phyloP scores from a whole-genome alignment of 2,797 vertebrate species.

The Scarus forsteni region DNA sequence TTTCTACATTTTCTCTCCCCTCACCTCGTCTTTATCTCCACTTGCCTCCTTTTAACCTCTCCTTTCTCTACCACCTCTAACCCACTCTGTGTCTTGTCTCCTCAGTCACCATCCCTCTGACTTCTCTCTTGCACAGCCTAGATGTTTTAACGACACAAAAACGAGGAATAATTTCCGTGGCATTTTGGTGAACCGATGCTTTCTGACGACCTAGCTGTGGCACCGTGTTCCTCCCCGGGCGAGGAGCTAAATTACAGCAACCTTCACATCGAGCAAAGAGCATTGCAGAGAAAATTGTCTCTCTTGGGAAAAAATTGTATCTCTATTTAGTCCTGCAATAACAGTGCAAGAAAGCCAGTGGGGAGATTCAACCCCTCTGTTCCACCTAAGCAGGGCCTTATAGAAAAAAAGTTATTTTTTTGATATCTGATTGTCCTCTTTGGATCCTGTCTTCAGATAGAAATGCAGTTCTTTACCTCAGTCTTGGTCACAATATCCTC shows the following conservation, averaged over 20 bases:
- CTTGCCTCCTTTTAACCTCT: slow-evolving; percentile 12
- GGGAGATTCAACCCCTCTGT: slow-evolving; percentile 36
- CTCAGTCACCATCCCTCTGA: too few species aligned
- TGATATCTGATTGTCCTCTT: slow-evolving; percentile 5
- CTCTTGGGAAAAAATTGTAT: slow-evolving; percentile 46
- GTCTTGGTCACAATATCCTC: background rate
- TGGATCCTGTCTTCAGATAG: background rate
- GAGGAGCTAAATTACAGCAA: slow-evolving; percentile 65
- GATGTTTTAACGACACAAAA: slow-evolving; percentile 19
- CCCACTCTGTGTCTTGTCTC: background rate
- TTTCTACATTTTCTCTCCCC: background rate
- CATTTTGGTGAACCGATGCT: slow-evolving; percentile 55
- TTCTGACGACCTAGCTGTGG: slow-evolving; percentile 64
- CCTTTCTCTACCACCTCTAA: background rate
- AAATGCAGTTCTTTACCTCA: background rate
- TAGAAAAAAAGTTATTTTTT: slow-evolving; percentile 15
- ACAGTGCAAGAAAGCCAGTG: slow-evolving; percentile 40
- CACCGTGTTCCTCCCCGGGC: slow-evolving; percentile 66
- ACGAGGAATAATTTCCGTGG: slow-evolving; percentile 59
- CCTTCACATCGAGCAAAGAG: slow-evolving; percentile 53
- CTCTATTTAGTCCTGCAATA: slow-evolving; percentile 67
- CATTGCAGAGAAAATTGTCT: slow-evolving; percentile 62
- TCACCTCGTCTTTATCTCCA: background rate
- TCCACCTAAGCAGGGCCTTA: slow-evolving; percentile 34
- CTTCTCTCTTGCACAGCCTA: slow-evolving; percentile 1